Percentiles rank a stretch among this genome's conserved stretches.
Evolutionary conservation across 2,113 vertebrate genomes (phyloP).

Genomic region (Rousettus leschenaultii): DNA sequence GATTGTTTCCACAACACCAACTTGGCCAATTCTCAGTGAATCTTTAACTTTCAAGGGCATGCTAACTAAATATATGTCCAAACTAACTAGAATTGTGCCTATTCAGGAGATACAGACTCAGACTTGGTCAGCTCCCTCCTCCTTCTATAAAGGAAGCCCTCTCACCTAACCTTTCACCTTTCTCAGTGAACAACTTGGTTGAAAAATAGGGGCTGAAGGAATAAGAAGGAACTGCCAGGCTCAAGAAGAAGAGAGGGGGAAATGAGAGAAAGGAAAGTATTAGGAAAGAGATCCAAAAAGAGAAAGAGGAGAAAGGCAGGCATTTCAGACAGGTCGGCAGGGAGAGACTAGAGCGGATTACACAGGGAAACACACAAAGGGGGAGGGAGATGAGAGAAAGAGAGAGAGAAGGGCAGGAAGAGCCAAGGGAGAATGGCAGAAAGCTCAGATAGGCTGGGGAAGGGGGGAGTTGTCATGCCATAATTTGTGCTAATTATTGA

Average conservation of each 20-base stretch:
- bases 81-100: neutral
- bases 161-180: neutral
- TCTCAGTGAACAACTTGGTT: neutral
- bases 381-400: neutral
- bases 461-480: fast-evolving
- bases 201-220: neutral
- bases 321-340: neutral
- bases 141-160: neutral
- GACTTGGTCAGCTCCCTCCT: neutral
- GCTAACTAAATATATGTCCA: neutral
- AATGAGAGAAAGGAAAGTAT: neutral
- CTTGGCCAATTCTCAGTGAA: neutral
- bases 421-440: neutral
- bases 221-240: neutral
- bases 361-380: neutral
- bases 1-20: neutral
- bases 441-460: neutral
- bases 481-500: neutral
- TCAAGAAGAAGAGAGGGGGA: neutral
- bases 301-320: neutral
- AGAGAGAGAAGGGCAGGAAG: neutral
- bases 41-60: neutral
- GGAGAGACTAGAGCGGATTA: neutral
- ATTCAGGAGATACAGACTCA: neutral
- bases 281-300: neutral